Conservation (phyloP, 2,888 invertebrate species). For the Anaspis maculata region DNA sequence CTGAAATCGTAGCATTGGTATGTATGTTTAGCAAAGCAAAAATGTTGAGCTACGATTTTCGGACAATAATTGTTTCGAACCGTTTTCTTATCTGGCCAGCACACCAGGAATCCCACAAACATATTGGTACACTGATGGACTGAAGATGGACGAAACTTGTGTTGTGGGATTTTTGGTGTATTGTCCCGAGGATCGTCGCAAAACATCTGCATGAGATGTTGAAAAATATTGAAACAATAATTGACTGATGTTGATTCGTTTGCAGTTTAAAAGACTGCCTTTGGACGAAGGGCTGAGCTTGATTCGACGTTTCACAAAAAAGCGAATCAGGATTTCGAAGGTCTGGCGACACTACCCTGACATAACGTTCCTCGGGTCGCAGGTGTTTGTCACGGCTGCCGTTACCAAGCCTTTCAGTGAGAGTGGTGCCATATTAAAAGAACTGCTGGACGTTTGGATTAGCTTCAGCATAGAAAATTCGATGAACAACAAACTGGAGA, state of each 20-base stretch:
- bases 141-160: neutral
- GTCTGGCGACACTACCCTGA: conserved; percentile 50
- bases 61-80: too few species aligned
- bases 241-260: conserved; percentile 5
- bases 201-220: too few species aligned
- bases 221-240: too few species aligned
- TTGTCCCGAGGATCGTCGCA: too few species aligned
- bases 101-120: too few species aligned
- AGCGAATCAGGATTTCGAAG: conserved; percentile 45
- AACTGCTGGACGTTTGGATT: conserved; percentile 39
- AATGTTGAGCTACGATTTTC: too few species aligned
- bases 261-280: conserved; percentile 48
- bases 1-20: conserved; percentile 47
- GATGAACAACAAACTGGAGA: conserved; percentile 28
- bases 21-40: too few species aligned
- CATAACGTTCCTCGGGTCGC: conserved; percentile 48
- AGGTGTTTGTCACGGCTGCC: conserved; percentile 49
- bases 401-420: conserved; percentile 45
- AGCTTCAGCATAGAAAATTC: conserved; percentile 30
- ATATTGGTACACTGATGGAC: too few species aligned
- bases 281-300: conserved; percentile 48
- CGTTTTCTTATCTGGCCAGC: too few species aligned
- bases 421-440: conserved; percentile 29
- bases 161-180: neutral
- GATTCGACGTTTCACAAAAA: conserved; percentile 44